phyloP scores from a whole-genome alignment of 2,888 invertebrate species.

The Drosophila hawaiiensis region DNA sequence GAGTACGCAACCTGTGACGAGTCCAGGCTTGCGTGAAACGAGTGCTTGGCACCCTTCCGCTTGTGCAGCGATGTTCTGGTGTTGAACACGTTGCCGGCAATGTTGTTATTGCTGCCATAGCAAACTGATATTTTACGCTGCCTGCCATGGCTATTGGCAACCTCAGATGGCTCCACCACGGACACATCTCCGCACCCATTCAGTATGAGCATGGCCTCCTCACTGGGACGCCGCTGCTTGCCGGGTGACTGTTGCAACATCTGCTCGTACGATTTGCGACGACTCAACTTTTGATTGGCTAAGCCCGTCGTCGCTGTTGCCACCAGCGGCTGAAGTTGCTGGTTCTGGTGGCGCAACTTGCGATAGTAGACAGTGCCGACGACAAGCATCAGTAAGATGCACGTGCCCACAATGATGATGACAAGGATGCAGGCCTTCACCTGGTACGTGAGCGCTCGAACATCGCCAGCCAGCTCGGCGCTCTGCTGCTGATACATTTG shows the following conservation, averaged over 20 bases:
- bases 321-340: conserved; percentile 58
- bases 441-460: conserved; percentile 88
- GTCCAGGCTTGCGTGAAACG: conserved; percentile 85
- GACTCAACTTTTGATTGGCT: conserved; percentile 75
- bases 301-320: background rate
- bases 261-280: conserved; percentile 89
- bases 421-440: conserved; percentile 86
- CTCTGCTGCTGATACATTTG: conserved; percentile 92
- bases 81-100: conserved; percentile 51
- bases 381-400: conserved; percentile 81
- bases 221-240: conserved; percentile 89
- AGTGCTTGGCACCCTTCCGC: conserved; percentile 76
- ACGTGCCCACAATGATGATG: conserved; percentile 83
- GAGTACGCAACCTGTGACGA: conserved; percentile 75
- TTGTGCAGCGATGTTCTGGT: conserved; percentile 53
- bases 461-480: conserved; percentile 88
- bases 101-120: conserved; percentile 81
- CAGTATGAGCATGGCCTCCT: conserved; percentile 88
- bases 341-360: conserved; percentile 77
- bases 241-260: conserved; percentile 83
- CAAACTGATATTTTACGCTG: conserved; percentile 83
- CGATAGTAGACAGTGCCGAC: conserved; percentile 83
- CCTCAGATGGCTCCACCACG: background rate
- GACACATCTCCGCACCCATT: conserved; percentile 85
- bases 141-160: conserved; percentile 42